Evolutionary conservation across 2,797 vertebrate species (phyloP).

Genomic region (Lithobates pipiens): DNA sequence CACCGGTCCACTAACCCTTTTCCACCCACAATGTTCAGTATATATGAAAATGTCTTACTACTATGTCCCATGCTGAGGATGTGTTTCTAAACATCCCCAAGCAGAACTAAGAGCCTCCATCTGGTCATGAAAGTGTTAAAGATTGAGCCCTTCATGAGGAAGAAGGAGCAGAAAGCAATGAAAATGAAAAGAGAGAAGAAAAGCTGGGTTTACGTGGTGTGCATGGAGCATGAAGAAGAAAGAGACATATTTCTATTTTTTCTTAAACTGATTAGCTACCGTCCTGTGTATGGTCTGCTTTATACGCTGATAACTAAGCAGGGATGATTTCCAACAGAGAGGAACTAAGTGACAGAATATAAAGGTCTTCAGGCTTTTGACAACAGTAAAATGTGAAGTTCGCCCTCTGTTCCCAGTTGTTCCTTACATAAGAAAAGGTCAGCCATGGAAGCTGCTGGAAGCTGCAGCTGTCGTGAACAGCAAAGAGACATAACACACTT

Average conservation of each 20-base stretch:
- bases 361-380: background rate
- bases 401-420: background rate
- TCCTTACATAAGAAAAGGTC: conserved; percentile 4
- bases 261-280: background rate
- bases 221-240: background rate
- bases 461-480: background rate
- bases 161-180: background rate
- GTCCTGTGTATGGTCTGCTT: background rate
- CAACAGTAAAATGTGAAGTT: background rate
- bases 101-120: no score
- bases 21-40: no score
- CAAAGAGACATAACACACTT: background rate
- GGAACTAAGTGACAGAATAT: background rate
- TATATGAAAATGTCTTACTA: no score
- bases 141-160: no score
- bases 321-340: background rate
- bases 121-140: no score
- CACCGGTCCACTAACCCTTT: background rate
- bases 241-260: background rate
- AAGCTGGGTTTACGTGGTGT: background rate
- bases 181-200: background rate
- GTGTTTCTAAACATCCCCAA: no score
- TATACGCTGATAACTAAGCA: background rate
- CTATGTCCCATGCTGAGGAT: no score
- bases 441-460: background rate